These are phyloP conservation scores for Atherix ibis DNA, from an alignment of 2,888 invertebrate genomes.

Conservation along the genomic window DNA sequence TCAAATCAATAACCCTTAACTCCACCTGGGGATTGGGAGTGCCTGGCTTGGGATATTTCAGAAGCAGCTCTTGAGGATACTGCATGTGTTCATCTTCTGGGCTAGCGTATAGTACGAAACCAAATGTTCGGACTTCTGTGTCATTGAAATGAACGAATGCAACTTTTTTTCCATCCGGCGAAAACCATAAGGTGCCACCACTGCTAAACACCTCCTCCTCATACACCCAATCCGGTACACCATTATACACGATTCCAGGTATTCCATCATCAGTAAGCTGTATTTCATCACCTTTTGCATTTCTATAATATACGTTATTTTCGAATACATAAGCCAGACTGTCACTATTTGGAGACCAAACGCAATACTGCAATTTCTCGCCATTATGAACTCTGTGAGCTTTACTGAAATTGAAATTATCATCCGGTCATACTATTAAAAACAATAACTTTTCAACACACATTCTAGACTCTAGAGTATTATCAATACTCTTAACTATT, in stretches of 20 bases:
- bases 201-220: constrained; percentile 71
- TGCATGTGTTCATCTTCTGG: constrained; percentile 38
- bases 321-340: constrained; percentile 45
- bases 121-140: constrained; percentile 44
- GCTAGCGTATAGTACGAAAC: constrained; percentile 50
- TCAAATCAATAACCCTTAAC: constrained; percentile 45
- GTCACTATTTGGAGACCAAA: constrained; percentile 39
- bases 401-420: constrained; percentile 23
- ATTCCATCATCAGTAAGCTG: constrained; percentile 46
- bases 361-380: constrained; percentile 42
- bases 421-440: not conserved
- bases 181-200: constrained; percentile 66
- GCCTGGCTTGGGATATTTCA: constrained; percentile 70
- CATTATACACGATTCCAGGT: constrained; percentile 55
- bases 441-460: not conserved
- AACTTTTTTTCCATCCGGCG: constrained; percentile 47
- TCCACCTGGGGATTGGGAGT: constrained; percentile 55
- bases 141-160: constrained; percentile 62
- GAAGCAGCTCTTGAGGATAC: constrained; percentile 47
- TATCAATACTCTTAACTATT: no score
- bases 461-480: no score
- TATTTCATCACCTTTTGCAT: constrained; percentile 22
- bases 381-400: constrained; percentile 36
- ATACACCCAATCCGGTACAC: constrained; percentile 85
- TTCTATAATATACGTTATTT: constrained; percentile 47